Base-by-base conservation (phyloP, 2,113 vertebrate genomes). In the Corythoichthys intestinalis region DNA sequence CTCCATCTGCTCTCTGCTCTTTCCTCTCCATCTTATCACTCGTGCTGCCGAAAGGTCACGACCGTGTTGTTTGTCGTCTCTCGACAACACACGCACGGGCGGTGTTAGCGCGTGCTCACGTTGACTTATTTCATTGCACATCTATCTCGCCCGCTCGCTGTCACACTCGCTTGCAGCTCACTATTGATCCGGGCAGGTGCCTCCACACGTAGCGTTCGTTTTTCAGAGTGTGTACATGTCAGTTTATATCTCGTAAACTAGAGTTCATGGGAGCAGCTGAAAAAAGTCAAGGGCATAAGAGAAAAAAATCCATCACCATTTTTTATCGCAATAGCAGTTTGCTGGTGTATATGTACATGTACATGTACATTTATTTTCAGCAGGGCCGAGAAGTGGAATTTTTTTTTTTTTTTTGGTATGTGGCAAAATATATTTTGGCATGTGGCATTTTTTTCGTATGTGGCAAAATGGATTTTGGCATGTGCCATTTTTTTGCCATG, bases 41-140 rank as follows among this genome's bases (percentile, higher is more conserved):
- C 60, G 0, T 44, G 78, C 67, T 76, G 79, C 88, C 86, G 81
- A 90, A 92, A 92, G 90, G 90, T 92, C 91, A 92, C 85, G 86
- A 86, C 87, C 71, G 77, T 80, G 89, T 87, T 90, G 91, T 92
- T 92, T 92, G 88, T 91, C 88, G 44, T 14, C 41, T 74, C 60
- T 4, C 68, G 65, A 38, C 65, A 28, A 50, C 70, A n/a, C 62
- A 50, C 34, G 1, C 15, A n/a, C 48, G 41, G 62, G 10, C 61
- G 8, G 39, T 41, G 58, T 28, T 63, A 63, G 75, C 68, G 69
- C 67, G 61, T 82, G 60, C 73, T 77, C 28, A 34, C 71, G 70
- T 53, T 69, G 72, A 81, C 69, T 70, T 54, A 73, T 86, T 82
- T 76, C 71, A 44, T 72, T 76, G 61, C 72, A 73, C 83, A 75